Percentiles rank a stretch among this genome's conserved stretches.
Evolutionary conservation across 2,797 vertebrate species (phyloP).

Genomic region (Tachyglossus aculeatus): DNA sequence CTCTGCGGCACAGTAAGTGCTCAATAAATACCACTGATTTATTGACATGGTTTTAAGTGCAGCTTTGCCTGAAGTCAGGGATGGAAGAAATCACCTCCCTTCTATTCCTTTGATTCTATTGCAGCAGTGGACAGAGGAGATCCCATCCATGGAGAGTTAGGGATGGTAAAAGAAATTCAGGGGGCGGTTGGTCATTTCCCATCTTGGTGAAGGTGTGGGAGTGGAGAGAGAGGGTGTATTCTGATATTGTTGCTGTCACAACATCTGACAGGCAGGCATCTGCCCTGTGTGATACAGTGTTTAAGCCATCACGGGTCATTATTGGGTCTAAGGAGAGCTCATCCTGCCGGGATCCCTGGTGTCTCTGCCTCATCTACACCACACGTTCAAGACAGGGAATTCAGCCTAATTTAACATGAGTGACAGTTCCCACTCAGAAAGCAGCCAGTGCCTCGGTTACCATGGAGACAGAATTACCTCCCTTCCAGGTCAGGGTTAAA

Average conservation of each 20-base stretch:
- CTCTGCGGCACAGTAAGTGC: no score
- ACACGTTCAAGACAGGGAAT: neutral
- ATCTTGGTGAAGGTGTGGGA: no score
- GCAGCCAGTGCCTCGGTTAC: conserved; percentile 12
- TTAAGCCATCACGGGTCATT: neutral
- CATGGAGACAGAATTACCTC: conserved; percentile 25
- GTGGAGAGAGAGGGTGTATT: neutral
- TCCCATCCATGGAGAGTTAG: no score
- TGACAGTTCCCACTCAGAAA: conserved; percentile 11
- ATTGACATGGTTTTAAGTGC: neutral
- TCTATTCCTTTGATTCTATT: neutral
- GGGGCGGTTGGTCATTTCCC: neutral
- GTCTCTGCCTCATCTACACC: neutral
- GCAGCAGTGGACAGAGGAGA: neutral
- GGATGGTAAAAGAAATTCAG: no score
- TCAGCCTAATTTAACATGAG: conserved; percentile 20
- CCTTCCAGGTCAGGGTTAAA: conserved; percentile 26
- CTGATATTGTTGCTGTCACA: conserved; percentile 20
- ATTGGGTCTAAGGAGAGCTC: neutral
- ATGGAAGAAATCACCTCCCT: neutral
- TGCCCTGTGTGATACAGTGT: conserved; percentile 15
- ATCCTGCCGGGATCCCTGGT: neutral
- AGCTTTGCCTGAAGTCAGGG: neutral
- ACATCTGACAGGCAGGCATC: neutral
- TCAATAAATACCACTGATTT: no score